Conservation (phyloP, 1,140 invertebrate species). For the Pinna nobilis region DNA sequence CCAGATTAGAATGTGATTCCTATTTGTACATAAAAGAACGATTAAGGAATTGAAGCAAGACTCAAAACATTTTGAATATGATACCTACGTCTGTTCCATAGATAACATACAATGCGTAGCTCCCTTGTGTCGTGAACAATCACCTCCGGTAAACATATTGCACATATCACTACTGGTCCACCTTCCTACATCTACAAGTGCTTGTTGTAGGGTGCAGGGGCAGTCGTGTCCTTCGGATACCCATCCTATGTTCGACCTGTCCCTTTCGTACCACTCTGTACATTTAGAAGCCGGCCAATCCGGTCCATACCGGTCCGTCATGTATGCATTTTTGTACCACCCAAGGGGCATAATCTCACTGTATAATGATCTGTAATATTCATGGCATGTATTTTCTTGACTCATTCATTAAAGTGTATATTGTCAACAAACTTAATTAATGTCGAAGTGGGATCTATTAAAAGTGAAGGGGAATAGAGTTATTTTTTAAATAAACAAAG, state of each 20-base stretch:
- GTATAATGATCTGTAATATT: conserved; percentile 42
- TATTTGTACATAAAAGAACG: no score
- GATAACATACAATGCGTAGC: conserved; percentile 96
- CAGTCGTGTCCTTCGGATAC: conserved; percentile 80
- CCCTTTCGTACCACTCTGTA: conserved; percentile 52
- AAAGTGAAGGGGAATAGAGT: no score
- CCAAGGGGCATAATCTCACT: conserved; percentile 56
- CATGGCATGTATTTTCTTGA: no score
- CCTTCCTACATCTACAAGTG: conserved; percentile 91
- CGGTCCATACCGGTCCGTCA: conserved; percentile 41
- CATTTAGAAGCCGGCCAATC: conserved; percentile 60
- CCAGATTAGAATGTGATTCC: no score
- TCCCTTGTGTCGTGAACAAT: conserved; percentile 90
- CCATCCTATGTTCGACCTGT: conserved; percentile 57
- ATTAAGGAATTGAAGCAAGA: no score
- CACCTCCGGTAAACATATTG: conserved; percentile 83
- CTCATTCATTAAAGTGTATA: no score
- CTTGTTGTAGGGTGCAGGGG: conserved; percentile 94
- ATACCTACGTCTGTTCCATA: no score
- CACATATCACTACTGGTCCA: conserved; percentile 93
- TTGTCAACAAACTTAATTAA: no score
- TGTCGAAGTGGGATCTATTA: no score
- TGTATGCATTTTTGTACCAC: conserved; percentile 58
- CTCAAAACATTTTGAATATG: no score
- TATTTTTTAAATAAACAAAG: no score